Evolutionary conservation across 2,113 vertebrate species (phyloP), one percentile per base, ranked within the genome.

Genomic region (Perca flavescens): DNA sequence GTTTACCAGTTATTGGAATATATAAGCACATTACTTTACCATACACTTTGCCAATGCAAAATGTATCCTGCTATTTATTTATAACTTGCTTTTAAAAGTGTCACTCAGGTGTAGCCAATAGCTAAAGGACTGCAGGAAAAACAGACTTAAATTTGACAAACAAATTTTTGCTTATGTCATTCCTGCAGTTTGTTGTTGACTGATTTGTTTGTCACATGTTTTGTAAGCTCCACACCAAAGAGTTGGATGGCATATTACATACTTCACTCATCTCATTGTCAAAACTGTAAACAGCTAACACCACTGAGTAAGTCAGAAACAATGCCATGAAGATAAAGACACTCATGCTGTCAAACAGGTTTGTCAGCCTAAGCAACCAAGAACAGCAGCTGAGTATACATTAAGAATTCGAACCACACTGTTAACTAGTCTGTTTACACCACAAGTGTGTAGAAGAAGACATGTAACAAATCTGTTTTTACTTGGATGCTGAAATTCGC

Each of bases 361-460:
- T 83, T 5, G 58, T 28, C 56, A 1, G 57, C 34, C 77, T 16
- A 1, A 3, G 5, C 46, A 69, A 19, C 31, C 6, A 0, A 57
- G 28, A 66, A 22, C 12, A n/a, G 63, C 21, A 22, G 25, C 46
- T 6, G 21, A 31, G 46, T 6, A 25, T 19, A 50, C 9, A 57
- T 6, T 15, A 28, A 28, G 46, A 2, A 2, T 4, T 11, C 22
- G 34, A 17, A 16, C n/a, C 15, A 3, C 10, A 19, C 14, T 47
- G 66, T 50, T 13, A 10, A 50, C 74, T 13, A 11, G 12, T 57
- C 22, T 81, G 76, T 89, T 87, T 70, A 80, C 85, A 73, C 72
- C 77, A 88, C 68, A 61, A 69, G 79, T 88, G 53, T 88, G 74
- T 69, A 77, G 1, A 43, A 31, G 40, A 13, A 53, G 40, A 3